A percentile compares a stretch with the other conserved stretches of the same genome.
phyloP scores from a whole-genome alignment of 2,113 vertebrate species.

The Mobula hypostoma region DNA sequence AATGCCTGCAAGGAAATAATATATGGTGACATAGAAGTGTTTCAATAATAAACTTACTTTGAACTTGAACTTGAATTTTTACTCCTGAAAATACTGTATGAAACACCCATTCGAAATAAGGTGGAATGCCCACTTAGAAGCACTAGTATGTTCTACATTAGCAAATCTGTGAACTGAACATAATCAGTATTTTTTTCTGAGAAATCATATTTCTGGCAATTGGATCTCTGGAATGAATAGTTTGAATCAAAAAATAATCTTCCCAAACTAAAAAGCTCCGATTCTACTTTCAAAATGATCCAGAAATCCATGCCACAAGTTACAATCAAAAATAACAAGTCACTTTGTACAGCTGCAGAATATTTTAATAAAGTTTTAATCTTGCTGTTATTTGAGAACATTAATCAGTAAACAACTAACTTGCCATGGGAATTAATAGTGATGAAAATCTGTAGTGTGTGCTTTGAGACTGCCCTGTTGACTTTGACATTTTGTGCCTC shows the following conservation, averaged over 20 bases:
- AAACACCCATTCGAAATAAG: too few species aligned
- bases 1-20: too few species aligned
- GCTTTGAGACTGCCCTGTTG: constrained; percentile 16
- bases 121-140: too few species aligned
- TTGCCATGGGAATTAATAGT: neutral
- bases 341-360: neutral
- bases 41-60: too few species aligned
- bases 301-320: neutral
- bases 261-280: neutral
- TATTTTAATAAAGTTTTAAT: neutral
- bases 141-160: neutral
- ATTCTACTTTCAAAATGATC: neutral
- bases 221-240: neutral
- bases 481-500: constrained; percentile 39
- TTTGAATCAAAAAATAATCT: neutral
- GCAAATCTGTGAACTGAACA: neutral
- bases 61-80: too few species aligned
- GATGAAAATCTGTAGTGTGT: neutral
- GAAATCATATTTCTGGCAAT: neutral
- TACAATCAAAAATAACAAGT: neutral
- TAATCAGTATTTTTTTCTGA: neutral
- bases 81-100: too few species aligned
- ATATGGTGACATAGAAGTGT: too few species aligned
- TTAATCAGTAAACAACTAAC: neutral
- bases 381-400: neutral